Base-by-base conservation (phyloP, 2,888 invertebrate genomes). In the Holacanthella duospinosa region DNA sequence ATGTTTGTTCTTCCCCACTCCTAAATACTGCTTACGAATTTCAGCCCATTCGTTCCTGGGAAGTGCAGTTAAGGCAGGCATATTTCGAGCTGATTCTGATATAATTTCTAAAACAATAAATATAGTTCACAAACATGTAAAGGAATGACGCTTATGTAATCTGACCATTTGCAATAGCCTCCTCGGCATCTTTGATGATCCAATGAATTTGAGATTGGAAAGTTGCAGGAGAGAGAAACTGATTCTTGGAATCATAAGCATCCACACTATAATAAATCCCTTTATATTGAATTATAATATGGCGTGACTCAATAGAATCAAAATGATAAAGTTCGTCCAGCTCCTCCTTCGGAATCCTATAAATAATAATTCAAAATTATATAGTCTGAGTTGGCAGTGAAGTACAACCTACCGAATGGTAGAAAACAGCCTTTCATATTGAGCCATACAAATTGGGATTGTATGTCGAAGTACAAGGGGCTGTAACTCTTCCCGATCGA, bases 371-470 rank as follows among this genome's bases (percentile, higher is more conserved):
- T 3, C n/a, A 2, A 24, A 59, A 21, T 48, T 61, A 2, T 3
- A 21, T 55, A 61, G n/a, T n/a, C n/a, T n/a, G n/a, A n/a, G n/a
- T n/a, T n/a, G n/a, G n/a, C n/a, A n/a, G n/a, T n/a, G n/a, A n/a
- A n/a, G n/a, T n/a, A n/a, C n/a, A n/a, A n/a, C n/a, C 4, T 69
- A 78, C 78, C 80, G 76, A 6, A 77, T 76, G 2, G 79, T 78
- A n/a, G 78, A 78, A 71, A 79, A 80, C 12, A 78, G 71, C 28
- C 76, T 71, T 64, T 78, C 78, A 73, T 80, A 80, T 71, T 79
- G 79, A 1, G 76, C 77, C 80, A 80, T 80, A 72, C 80, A 80
- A 53, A 80, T 74, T 1, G 80, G 80, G 62, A 80, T 77, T 9
- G 79, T 79, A 64, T 77, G 76, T 25, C 79, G 71, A 48, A 80